phyloP scores from a whole-genome alignment of 2,797 vertebrate genomes.

The Psittacula echo region DNA sequence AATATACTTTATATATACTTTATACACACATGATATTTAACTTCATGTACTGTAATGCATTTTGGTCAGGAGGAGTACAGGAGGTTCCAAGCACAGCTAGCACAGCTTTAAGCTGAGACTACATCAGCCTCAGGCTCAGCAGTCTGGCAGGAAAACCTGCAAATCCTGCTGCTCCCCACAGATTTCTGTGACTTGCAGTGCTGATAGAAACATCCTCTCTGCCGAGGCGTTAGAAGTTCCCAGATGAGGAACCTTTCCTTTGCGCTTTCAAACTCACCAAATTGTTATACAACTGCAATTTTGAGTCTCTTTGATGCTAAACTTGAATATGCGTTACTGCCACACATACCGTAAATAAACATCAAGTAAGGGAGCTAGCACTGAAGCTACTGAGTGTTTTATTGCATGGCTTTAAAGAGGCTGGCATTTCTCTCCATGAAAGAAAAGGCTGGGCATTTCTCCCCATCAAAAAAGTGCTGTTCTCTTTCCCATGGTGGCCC shows the following conservation, averaged over 20 bases:
- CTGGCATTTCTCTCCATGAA: background rate
- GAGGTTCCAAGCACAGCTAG: slow-evolving; percentile 6
- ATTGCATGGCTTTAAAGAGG: background rate
- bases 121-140: slow-evolving; percentile 54
- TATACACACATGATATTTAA: background rate
- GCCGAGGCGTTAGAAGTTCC: background rate
- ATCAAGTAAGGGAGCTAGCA: background rate
- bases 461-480: background rate
- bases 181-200: background rate
- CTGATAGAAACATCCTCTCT: slow-evolving; percentile 11
- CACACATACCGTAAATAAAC: background rate
- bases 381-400: background rate
- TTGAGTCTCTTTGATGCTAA: slow-evolving; percentile 5
- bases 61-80: background rate
- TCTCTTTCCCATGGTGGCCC: background rate
- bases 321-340: background rate
- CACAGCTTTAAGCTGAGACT: slow-evolving; percentile 5
- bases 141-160: slow-evolving; percentile 53
- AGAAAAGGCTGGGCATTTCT: background rate
- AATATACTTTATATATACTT: background rate
- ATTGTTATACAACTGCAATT: background rate
- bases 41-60: background rate
- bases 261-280: background rate
- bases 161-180: slow-evolving; percentile 31
- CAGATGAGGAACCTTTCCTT: slow-evolving; percentile 2